Percentiles rank a stretch among this genome's conserved stretches.
Evolutionary conservation across 2,113 vertebrate species (phyloP).

Genomic region (Marcusenius ussheri): DNA sequence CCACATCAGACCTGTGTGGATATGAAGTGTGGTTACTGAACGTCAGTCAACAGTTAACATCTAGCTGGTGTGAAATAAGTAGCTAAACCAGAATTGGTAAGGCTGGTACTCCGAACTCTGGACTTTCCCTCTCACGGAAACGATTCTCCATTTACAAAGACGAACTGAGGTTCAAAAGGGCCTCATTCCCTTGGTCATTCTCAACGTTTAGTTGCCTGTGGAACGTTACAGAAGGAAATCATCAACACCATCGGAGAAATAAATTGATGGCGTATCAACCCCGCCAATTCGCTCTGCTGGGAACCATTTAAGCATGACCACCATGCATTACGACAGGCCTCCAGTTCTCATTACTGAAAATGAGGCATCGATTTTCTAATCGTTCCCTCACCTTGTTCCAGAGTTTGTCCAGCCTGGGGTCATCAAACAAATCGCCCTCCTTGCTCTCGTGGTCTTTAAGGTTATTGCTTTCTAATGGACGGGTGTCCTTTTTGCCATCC

Average conservation of each 20-base stretch:
- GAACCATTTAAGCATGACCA: neutral
- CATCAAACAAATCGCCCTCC: conserved; percentile 71
- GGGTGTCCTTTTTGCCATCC: conserved; percentile 80
- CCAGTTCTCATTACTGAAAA: conserved; percentile 4
- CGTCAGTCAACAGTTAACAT: neutral
- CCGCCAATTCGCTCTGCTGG: neutral
- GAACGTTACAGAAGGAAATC: neutral
- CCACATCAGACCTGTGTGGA: neutral
- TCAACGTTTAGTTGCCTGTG: neutral
- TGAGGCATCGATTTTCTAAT: too few relatives aligned
- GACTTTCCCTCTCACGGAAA: neutral
- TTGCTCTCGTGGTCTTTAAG: conserved; percentile 63
- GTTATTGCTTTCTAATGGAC: conserved; percentile 65
- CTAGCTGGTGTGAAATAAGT: neutral
- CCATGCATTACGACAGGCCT: neutral
- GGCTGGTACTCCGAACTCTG: neutral
- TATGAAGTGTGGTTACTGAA: neutral
- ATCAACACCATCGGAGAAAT: neutral
- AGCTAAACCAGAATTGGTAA: neutral
- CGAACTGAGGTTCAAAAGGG: neutral
- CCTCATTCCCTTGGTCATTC: neutral
- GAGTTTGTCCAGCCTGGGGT: conserved; percentile 85
- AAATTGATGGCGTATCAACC: neutral
- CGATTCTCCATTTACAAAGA: neutral
- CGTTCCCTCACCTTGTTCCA: conserved; percentile 83